A percentile compares a stretch with the other conserved stretches of the same genome.
phyloP scores from a whole-genome alignment of 35 echinoderm and acorn worm genomes.

The Eucidaris tribuloides region DNA sequence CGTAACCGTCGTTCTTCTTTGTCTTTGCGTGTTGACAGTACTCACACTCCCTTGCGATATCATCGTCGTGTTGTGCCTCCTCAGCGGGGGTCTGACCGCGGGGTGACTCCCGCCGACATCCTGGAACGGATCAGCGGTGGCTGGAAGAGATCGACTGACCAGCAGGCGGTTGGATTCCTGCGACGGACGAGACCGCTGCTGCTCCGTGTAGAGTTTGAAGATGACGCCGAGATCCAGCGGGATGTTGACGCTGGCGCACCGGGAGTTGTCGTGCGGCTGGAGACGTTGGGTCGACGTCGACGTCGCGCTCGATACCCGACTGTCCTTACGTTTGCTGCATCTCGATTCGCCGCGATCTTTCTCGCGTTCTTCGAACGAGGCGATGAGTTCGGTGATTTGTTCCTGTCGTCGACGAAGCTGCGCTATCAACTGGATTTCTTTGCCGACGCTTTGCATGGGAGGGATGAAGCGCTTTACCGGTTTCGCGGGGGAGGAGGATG shows the following conservation, averaged over 20 bases:
- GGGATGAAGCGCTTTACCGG: slow-evolving; percentile 34
- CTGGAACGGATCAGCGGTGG: not conserved
- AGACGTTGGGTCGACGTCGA: slow-evolving; percentile 8
- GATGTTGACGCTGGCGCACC: not conserved
- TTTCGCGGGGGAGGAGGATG: not conserved
- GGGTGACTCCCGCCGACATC: not conserved
- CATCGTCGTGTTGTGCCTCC: not conserved
- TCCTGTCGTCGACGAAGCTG: slow-evolving; percentile 36
- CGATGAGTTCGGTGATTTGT: slow-evolving; percentile 49
- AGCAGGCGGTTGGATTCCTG: not conserved
- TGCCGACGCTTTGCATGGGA: slow-evolving; percentile 30
- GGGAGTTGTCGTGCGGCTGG: not conserved
- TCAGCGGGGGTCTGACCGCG: not conserved
- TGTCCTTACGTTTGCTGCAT: slow-evolving; percentile 4
- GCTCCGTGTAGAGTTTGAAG: slow-evolving; percentile 37
- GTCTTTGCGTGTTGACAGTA: not conserved
- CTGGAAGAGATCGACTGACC: not conserved
- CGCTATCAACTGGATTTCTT: slow-evolving; percentile 46
- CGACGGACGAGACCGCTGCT: not conserved
- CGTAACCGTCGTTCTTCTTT: slow-evolving; percentile 1
- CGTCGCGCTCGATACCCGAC: not conserved
- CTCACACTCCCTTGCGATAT: too few species aligned
- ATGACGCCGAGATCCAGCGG: slow-evolving; percentile 18
- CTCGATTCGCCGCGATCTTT: slow-evolving; percentile 29
- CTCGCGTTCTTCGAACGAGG: slow-evolving; percentile 49